Evolutionary conservation across 2,888 invertebrate genomes (phyloP), one percentile per base, ranked within the genome.

Genomic region (Tineola bisselliella): DNA sequence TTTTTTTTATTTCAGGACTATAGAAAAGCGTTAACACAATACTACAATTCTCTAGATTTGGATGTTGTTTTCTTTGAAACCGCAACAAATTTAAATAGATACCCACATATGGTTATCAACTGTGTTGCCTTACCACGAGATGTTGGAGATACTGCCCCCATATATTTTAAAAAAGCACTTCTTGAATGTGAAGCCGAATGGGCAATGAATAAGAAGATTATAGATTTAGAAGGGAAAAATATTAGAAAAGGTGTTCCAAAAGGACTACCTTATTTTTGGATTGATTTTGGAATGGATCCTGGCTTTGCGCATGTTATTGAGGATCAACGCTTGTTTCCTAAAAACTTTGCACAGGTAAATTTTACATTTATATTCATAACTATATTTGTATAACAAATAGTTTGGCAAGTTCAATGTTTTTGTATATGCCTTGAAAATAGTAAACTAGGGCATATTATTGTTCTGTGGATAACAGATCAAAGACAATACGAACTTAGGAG

Each of bases 241-340:
- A 88, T 99, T 18, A 89, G 96, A 48, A 90, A 90, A 71, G 91
- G 94, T 12, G 86, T 99, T 63, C 99, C 99, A 0, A 96, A 95
- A 79, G 97, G 96, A 0, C 89, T 99, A 65, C 94, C 98, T 0
- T 99, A 99, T 77, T 97, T 99, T 79, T 91, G 93, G 86, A 94
- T 99, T 0, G 93, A 96, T 77, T 99, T 99, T 87, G 98, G 96
- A 15, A 91, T 93, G 84, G 91, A 94, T 52, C 91, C 92, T 60
- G 99, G 99, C 0, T 99, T 93, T 86, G 99, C 97, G 57, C 99
- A 99, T 84, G 95, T 99, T 0, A 96, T 99, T 70, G 99, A 99
- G 83, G 95, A 99, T 77, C 94, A 96, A 73, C 88, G 91, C 62
- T 76, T 90, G 44, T 99, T 99, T 79, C 95, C 97, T 0, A 81